Conservation (phyloP, 2,888 invertebrate genomes). For the Nephrotoma appendiculata region DNA sequence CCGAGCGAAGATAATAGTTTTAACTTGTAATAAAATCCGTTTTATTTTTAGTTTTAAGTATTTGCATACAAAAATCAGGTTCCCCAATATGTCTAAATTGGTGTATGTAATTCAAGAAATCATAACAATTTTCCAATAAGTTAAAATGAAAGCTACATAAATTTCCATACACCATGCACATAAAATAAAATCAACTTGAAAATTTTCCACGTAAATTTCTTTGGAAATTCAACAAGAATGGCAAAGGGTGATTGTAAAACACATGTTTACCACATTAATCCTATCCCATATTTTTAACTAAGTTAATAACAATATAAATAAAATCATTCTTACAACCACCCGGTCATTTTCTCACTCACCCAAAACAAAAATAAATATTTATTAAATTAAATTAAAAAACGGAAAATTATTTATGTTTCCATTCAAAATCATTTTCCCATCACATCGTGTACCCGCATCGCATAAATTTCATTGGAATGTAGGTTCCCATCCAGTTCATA, state of each 20-base stretch:
- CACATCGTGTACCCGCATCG: background rate
- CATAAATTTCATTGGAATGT: background rate
- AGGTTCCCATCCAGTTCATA: background rate
- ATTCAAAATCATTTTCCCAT: background rate
- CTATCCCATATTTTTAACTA: background rate
- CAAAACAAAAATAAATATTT: background rate
- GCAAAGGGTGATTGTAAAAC: background rate
- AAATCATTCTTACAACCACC: background rate
- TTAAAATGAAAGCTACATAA: background rate
- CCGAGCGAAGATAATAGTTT: no score
- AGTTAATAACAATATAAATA: background rate
- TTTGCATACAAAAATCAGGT: no score
- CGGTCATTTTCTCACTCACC: background rate
- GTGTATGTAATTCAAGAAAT: no score
- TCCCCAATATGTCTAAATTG: no score
- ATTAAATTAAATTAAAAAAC: background rate
- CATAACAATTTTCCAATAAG: background rate
- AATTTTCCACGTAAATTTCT: background rate
- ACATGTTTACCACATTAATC: background rate
- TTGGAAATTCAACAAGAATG: background rate
- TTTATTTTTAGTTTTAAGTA: no score
- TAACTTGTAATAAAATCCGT: no score
- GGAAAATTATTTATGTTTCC: background rate
- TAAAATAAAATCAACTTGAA: background rate
- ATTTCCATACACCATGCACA: background rate